phyloP scores from a whole-genome alignment of 2,888 invertebrate species.

The Ophion ellenae region DNA sequence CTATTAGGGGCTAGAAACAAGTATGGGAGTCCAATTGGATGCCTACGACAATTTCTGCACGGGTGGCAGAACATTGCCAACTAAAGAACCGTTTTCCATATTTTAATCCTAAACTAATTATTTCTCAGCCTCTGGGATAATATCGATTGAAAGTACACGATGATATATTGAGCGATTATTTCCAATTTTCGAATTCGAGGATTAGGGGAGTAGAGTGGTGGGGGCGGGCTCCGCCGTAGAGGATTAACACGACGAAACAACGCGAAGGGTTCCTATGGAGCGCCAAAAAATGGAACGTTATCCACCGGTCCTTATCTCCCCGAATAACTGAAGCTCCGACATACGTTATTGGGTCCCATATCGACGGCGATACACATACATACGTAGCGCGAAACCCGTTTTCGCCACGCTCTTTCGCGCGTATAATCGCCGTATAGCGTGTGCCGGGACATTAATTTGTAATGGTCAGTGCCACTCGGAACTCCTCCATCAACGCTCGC shows the following conservation, averaged over 20 bases:
- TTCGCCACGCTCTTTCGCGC: constrained; percentile 57
- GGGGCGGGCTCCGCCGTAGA: background rate
- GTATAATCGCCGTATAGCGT: constrained; percentile 81
- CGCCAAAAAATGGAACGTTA: background rate
- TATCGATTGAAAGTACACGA: background rate
- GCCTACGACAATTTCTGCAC: too few species aligned
- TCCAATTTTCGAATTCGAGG: background rate
- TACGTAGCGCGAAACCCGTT: background rate
- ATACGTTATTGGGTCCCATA: constrained; percentile 1
- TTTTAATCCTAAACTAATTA: too few species aligned
- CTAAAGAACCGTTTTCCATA: too few species aligned
- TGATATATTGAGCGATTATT: background rate
- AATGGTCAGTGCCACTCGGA: constrained; percentile 77
- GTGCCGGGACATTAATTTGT: constrained; percentile 81
- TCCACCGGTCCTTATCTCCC: background rate
- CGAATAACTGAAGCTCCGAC: constrained; percentile 15
- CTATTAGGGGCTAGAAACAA: too few species aligned
- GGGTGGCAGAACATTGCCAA: too few species aligned
- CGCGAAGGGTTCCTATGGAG: background rate
- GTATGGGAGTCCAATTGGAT: too few species aligned
- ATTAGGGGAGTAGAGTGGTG: background rate
- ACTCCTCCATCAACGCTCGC: constrained; percentile 72
- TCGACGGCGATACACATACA: constrained; percentile 14
- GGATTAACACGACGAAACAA: background rate
- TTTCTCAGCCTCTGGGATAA: too few species aligned